Evolutionary conservation across 1,140 invertebrate genomes (phyloP), one percentile per base, ranked within the genome.

Genomic region (Chironomus striatipennis): DNA sequence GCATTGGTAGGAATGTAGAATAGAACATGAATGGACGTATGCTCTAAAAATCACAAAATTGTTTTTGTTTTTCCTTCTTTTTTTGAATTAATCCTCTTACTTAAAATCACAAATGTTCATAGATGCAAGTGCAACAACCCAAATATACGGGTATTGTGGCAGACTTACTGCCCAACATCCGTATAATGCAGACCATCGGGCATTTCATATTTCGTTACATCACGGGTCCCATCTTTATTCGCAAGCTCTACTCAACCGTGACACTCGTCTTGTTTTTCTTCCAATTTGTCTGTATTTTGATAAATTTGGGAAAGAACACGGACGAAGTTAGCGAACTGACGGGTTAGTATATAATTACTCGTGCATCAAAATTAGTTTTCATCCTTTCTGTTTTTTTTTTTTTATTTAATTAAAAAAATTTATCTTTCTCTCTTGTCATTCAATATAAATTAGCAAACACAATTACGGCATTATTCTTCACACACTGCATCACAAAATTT

Each of bases 161-260:
- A 78, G 91, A 93, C 80, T 83, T 93, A 75, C 88, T 92, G 89
- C 91, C 91, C 34, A 92, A 93, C 76, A 92, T 94, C 77, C 86
- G 87, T 76, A 79, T 93, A 43, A 92, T 93, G 88, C 90, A 92
- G 80, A 82, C 85, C 8, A 86, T 86, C 9, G 91, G 91, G 12
- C 89, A 92, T 76, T 93, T 91, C 78, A 85, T 93, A 80, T 89
- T 93, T 79, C 91, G 91, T 80, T 93, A 93, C 78, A 87, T 91
- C 76, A 84, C 86, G 42, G 86, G 86, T 77, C 80, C 86, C 2
- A 80, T 83, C 34, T 82, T 88, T 2, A 77, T 90, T 0, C 83
- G 89, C 10, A 86, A 88, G 76, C 77, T 86, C 20, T 91, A 90
- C 77, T 85, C 86, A 15, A 84, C 83, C 64, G 79, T 88, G 2